Evolutionary conservation across 92 coral and sea anemone species (phyloP), one percentile per base, ranked within the genome.

Genomic region (Heteractis magnifica): DNA sequence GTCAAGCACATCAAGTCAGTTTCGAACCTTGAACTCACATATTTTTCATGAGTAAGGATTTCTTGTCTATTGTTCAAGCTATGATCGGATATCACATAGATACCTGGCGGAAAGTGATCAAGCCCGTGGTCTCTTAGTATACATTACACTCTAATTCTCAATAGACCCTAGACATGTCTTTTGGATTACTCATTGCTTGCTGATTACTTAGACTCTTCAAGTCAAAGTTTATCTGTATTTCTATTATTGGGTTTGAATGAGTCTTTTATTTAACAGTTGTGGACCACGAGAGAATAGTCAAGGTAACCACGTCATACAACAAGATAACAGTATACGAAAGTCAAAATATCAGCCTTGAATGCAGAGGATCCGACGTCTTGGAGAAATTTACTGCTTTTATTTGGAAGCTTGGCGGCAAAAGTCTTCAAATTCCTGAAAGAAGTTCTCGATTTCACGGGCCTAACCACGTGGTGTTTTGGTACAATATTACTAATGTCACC

Each of bases 401-500:
- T 15, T 84, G 87, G 87, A 60, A 84, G 19, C 56, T 49, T 15
- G 52, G 77, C 51, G 87, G 87, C 10, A 52, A 26, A 44, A 50
- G 71, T 10, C 65, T 77, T 6, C 5, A 14, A 6, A 59, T 44
- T 21, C 6, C 13, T 6, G 53, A 76, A 14, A 56, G 48, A 50
- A 6, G 4, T 8, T 19, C 5, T 10, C 49, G 26, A 10, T 77
- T 65, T 23, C 48, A 20, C 2, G 56, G 49, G 11, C n/a, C 11
- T 5, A 65, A 77, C 11, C 81, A 65, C 44, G 83, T 88, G 18
- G 84, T 75, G 20, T 88, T 87, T n/a, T 85, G 92, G 18, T 83
- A 88, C 9, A 51, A 80, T 0, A 41, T 90, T 16, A 18, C 11
- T 19, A 88, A 85, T 49, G 89, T 90, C 50, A 84, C 94, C 16